Evolutionary conservation across 1,140 invertebrate species (phyloP).

Genomic region (Drosophila micromelanica): DNA sequence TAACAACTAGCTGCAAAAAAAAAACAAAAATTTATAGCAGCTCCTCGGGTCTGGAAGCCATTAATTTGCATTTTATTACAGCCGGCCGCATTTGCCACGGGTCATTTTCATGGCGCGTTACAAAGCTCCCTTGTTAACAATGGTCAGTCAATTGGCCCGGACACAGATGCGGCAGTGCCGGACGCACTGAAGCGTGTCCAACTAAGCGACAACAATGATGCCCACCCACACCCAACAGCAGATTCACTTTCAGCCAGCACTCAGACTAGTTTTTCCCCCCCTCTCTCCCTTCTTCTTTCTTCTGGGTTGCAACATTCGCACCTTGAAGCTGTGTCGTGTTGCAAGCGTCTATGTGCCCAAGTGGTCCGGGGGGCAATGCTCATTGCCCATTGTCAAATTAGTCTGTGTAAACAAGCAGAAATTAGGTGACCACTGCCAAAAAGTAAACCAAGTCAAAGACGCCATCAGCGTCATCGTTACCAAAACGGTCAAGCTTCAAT

Average conservation of each 20-base stretch:
- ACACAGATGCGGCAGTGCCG: constrained; percentile 52
- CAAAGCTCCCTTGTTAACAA: constrained; percentile 69
- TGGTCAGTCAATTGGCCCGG: constrained; percentile 71
- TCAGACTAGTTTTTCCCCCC: constrained; percentile 9
- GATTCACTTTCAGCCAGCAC: constrained; percentile 19
- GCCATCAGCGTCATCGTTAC: constrained; percentile 25
- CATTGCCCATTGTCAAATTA: constrained; percentile 74
- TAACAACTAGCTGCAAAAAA: constrained; percentile 8
- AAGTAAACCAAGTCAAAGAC: constrained; percentile 76
- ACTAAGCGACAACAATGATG: constrained; percentile 80
- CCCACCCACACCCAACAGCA: constrained; percentile 28
- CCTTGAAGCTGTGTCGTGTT: constrained; percentile 59
- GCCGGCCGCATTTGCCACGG: constrained; percentile 74
- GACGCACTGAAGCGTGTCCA: constrained; percentile 65
- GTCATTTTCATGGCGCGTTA: constrained; percentile 76
- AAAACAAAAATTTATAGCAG: constrained; percentile 54
- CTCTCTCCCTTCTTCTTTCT: background rate
- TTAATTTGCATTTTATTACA: constrained; percentile 81
- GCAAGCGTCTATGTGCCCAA: constrained; percentile 48
- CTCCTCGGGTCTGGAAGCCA: constrained; percentile 44
- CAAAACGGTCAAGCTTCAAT: constrained; percentile 24
- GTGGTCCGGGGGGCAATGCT: constrained; percentile 10
- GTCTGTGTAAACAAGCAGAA: constrained; percentile 67
- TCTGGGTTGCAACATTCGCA: constrained; percentile 65
- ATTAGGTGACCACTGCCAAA: constrained; percentile 62